phyloP scores from a whole-genome alignment of 1,140 invertebrate genomes.

The Drosophila busckii region DNA sequence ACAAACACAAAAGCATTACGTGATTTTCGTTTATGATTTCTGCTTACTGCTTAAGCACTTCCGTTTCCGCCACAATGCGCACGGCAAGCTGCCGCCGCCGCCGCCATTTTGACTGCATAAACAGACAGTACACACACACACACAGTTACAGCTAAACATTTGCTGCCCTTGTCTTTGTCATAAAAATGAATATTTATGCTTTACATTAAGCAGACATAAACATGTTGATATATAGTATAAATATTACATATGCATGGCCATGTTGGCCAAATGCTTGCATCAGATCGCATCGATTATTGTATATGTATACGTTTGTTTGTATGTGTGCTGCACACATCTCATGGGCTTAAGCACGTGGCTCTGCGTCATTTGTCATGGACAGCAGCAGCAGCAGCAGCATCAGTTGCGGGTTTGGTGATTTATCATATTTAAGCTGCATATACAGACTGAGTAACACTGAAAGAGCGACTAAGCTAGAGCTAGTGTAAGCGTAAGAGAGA shows the following conservation, averaged over 20 bases:
- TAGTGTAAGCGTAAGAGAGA: neutral
- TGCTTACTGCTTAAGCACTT: conserved; percentile 71
- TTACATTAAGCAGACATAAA: conserved; percentile 51
- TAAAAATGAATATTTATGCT: conserved; percentile 75
- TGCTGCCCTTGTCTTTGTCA: conserved; percentile 54
- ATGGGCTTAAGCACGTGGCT: conserved; percentile 34
- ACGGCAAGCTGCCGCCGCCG: conserved; percentile 37
- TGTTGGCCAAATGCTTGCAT: conserved; percentile 65
- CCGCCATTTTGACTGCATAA: conserved; percentile 35
- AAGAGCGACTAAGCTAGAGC: neutral
- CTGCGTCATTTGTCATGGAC: conserved; percentile 64
- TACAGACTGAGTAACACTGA: conserved; percentile 20
- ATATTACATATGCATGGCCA: conserved; percentile 45
- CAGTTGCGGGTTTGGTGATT: conserved; percentile 47
- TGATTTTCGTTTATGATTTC: conserved; percentile 76
- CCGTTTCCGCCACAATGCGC: conserved; percentile 49
- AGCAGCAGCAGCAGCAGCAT: conserved; percentile 25
- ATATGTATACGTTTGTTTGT: conserved; percentile 14
- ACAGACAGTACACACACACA: conserved; percentile 10
- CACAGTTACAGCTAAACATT: neutral
- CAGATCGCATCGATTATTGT: conserved; percentile 75
- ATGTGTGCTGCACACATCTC: conserved; percentile 26
- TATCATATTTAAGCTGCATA: conserved; percentile 68
- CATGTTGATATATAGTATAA: conserved; percentile 49
- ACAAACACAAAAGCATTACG: conserved; percentile 47